Percentiles rank a stretch among this genome's conserved stretches.
Evolutionary conservation across 1,140 invertebrate genomes (phyloP).

Genomic region (Hesperophylax magnus): DNA sequence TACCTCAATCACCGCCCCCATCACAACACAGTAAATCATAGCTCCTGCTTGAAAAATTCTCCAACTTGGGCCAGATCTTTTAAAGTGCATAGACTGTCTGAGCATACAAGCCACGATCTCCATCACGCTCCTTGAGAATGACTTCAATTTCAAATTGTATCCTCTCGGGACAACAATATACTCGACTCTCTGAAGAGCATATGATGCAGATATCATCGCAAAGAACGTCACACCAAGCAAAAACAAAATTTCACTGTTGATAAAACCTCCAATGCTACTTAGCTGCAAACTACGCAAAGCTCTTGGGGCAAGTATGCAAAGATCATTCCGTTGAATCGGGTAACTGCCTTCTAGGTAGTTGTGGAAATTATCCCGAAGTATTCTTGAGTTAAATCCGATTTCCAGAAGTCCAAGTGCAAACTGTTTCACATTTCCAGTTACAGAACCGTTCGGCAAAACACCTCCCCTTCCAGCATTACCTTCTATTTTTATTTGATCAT

Average conservation of each 20-base stretch:
- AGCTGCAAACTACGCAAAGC: background rate
- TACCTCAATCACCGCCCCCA: slow-evolving; percentile 16
- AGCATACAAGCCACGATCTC: background rate
- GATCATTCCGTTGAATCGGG: slow-evolving; percentile 7
- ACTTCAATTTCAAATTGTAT: background rate
- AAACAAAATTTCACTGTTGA: too few relatives aligned
- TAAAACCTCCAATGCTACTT: too few relatives aligned
- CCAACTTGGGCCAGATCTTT: slow-evolving; percentile 10
- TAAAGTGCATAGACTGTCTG: background rate
- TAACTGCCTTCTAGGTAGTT: slow-evolving; percentile 12
- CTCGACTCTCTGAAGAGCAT: slow-evolving; percentile 11
- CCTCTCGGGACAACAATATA: slow-evolving; percentile 1
- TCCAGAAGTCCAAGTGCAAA: slow-evolving; percentile 9
- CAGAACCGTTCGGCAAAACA: background rate
- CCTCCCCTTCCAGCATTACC: background rate
- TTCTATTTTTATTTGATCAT: background rate
- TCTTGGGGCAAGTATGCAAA: slow-evolving; percentile 24
- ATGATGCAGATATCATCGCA: background rate
- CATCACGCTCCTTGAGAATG: background rate
- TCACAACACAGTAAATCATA: background rate
- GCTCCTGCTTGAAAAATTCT: slow-evolving; percentile 12
- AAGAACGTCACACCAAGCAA: background rate
- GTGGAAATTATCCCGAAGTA: slow-evolving; percentile 4
- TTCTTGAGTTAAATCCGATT: slow-evolving; percentile 26
- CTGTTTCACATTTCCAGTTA: slow-evolving; percentile 3